Base-by-base conservation (phyloP, 2,797 vertebrate species). In the Notolepis coatsorum region DNA sequence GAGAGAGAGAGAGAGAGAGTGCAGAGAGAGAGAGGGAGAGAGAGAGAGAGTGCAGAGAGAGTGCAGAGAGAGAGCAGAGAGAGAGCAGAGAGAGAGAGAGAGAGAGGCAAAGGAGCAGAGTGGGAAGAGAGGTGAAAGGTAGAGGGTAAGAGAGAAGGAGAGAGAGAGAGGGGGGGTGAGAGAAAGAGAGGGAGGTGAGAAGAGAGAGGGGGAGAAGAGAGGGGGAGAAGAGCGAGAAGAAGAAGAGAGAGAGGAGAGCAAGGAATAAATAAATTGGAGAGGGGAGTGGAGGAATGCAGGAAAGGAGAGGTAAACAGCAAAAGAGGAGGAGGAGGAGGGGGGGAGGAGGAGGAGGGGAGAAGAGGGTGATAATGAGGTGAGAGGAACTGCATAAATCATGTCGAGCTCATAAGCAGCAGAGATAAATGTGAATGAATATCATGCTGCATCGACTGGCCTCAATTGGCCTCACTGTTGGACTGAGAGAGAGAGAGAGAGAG, bases 361-460 rank as follows among this genome's bases (percentile, higher is more conserved):
- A 69, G 75, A 70, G 75, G 73, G 74, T 65, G 85, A 84, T 87
- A 87, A 88, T 86, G 86, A 89, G 86, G 84, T 81, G 85, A 90
- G 81, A 75, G 75, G 75, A 65, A 78, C 77, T 75, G 84, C 80
- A 89, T 85, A 88, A 89, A 91, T 91, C 88, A 89, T 77, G 73
- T 83, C 82, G 31, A 79, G 55, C 84, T 81, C 64, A 84, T 84
- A 80, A 89, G 79, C 81, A 73, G 75, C 63, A 8, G 71, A 87
- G 84, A 88, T 74, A 66, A 84, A 84, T 84, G 85, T 76, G 82
- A 84, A 77, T 64, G 77, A 86, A 84, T 80, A 84, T 85, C 69
- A 80, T 82, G 53, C 68, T 25, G 64, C 79, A 89, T 88, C 74
- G 69, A 84, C 82, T 35, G 73, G 65, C 55, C 31, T n/a, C 46